Evolutionary conservation across 2,888 invertebrate species (phyloP).

Genomic region (Syrphus vitripennis): DNA sequence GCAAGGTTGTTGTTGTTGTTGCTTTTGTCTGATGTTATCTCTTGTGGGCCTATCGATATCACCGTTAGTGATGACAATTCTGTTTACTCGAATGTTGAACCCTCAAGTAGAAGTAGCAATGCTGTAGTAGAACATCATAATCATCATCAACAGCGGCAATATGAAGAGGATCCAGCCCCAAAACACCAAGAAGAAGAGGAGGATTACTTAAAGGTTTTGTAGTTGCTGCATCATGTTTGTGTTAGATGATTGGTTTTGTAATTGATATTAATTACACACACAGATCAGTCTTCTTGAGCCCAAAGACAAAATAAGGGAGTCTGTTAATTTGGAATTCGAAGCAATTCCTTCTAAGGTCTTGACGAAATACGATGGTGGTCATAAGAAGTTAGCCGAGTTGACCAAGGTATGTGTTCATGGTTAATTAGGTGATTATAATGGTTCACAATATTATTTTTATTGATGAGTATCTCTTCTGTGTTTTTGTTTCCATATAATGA

Average conservation of each 20-base stretch:
- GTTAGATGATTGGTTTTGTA: not conserved
- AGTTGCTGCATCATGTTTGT: not conserved
- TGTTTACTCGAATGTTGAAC: constrained; percentile 38
- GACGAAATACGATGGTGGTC: constrained; percentile 77
- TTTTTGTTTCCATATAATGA: constrained; percentile 18
- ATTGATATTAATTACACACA: constrained; percentile 25
- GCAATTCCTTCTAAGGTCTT: constrained; percentile 78
- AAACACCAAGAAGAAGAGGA: constrained; percentile 41
- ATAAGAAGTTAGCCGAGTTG: constrained; percentile 76
- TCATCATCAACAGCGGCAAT: not conserved
- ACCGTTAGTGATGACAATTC: constrained; percentile 45
- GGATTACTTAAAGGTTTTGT: constrained; percentile 64
- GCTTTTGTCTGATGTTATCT: constrained; percentile 53
- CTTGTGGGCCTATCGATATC: constrained; percentile 42
- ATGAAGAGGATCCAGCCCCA: not conserved
- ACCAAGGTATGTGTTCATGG: constrained; percentile 75
- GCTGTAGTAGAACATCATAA: not conserved
- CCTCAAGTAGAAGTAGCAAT: constrained; percentile 21
- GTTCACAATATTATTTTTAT: not conserved
- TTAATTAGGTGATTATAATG: not conserved
- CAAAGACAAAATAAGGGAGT: constrained; percentile 77
- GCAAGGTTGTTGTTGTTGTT: constrained; percentile 59
- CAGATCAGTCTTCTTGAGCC: constrained; percentile 68
- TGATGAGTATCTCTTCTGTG: constrained; percentile 9
- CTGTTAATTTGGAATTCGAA: constrained; percentile 79